phyloP scores from a whole-genome alignment of 2,888 invertebrate species.

The Nephrocerus scutellatus region DNA sequence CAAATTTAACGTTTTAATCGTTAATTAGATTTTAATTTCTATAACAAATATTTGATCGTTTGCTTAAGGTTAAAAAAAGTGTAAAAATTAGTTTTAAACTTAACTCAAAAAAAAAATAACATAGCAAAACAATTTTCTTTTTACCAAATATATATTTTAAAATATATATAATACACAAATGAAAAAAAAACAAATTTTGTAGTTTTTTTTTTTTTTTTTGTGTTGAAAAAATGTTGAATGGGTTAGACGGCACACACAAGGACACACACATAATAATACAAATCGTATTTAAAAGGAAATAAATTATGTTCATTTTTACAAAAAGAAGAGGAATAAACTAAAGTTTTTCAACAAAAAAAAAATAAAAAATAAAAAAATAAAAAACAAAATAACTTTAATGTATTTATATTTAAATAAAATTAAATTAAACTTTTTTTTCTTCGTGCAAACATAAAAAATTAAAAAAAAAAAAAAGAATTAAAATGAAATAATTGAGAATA shows the following conservation, averaged over 20 bases:
- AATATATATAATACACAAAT: constrained; percentile 8
- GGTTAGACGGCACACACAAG: constrained; percentile 43
- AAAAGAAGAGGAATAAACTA: constrained; percentile 13
- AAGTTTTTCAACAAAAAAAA: constrained; percentile 2
- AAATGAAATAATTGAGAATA: constrained; percentile 13
- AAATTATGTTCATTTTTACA: too few species aligned
- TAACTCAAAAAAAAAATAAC: constrained; percentile 26
- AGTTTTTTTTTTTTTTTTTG: constrained; percentile 20
- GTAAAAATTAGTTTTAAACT: too few species aligned
- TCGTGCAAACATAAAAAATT: constrained; percentile 19
- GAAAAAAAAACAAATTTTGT: constrained; percentile 13
- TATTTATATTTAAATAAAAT: constrained; percentile 13
- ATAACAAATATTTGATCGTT: too few species aligned
- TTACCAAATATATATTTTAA: constrained; percentile 27
- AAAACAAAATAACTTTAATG: constrained; percentile 2
- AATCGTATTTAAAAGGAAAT: constrained; percentile 11
- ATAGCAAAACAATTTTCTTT: constrained; percentile 24
- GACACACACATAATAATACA: constrained; percentile 35
- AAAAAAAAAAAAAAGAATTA: constrained; percentile 14
- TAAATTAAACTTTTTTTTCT: too few species aligned
- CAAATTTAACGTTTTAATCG: too few species aligned
- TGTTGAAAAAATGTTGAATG: too few species aligned
- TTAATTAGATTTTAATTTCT: too few species aligned
- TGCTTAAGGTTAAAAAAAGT: too few species aligned
- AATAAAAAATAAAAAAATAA: constrained; percentile 7